Evolutionary conservation across 2,888 invertebrate genomes (phyloP).

Genomic region (Furcula furcula): DNA sequence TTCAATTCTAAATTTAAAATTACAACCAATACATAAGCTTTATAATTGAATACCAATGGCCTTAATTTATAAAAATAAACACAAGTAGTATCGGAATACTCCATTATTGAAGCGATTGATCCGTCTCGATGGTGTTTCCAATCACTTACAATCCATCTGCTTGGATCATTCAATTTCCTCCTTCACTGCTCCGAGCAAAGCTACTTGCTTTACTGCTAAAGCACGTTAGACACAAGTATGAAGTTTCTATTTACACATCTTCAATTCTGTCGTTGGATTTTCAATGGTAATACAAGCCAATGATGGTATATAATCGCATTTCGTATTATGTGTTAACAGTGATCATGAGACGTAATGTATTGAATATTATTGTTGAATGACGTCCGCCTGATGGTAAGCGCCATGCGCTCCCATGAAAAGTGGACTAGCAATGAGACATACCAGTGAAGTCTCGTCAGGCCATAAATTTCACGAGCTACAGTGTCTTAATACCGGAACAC

Average conservation of each 20-base stretch:
- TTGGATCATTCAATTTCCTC: not conserved
- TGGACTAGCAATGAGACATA: no score
- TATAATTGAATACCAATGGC: not conserved
- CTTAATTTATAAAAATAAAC: not conserved
- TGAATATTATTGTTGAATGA: slow-evolving; percentile 7
- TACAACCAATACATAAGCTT: no score
- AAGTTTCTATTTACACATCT: slow-evolving; percentile 19
- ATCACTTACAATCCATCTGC: slow-evolving; percentile 1
- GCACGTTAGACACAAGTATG: slow-evolving; percentile 29
- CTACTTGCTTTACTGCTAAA: slow-evolving; percentile 5
- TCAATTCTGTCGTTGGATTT: slow-evolving; percentile 5
- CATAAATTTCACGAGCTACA: no score
- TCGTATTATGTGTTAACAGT: slow-evolving; percentile 38
- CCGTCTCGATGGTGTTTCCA: slow-evolving; percentile 1
- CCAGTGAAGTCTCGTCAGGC: no score
- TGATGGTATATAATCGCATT: slow-evolving; percentile 33
- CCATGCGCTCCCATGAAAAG: no score
- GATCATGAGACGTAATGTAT: slow-evolving; percentile 16
- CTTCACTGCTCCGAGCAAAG: not conserved
- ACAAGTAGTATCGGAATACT: not conserved
- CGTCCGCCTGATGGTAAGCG: no score
- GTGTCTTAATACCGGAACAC: no score
- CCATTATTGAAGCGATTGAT: not conserved
- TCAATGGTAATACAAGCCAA: slow-evolving; percentile 35
- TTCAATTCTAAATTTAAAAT: no score